Evolutionary conservation across 1,140 invertebrate genomes (phyloP), one percentile per base, ranked within the genome.

Genomic region (Drosophila sp.): DNA sequence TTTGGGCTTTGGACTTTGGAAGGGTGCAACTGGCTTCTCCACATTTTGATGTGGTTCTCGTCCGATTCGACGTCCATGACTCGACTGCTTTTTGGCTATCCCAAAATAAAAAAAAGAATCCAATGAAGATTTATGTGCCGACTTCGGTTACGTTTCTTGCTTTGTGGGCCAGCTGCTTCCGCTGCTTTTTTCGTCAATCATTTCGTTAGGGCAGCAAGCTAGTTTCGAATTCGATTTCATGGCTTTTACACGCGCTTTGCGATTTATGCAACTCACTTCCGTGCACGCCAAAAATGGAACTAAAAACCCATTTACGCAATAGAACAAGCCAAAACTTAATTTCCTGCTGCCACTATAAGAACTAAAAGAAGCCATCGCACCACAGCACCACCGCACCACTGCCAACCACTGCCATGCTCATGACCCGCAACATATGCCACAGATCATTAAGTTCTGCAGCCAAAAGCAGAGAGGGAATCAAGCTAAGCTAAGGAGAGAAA

Each of bases 241-340:
- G 83, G 78, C 83, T 76, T 89, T 87, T 87, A 86, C 81, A 86
- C 82, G 81, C 78, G 83, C 83, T 78, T 86, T 70, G 71, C 65
- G 79, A 82, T 82, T 87, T 87, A 87, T 87, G 83, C 83, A 87
- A 87, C 53, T 87, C 83, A 87, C 83, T 89, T 87, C 83, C 83
- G 80, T 72, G 65, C 34, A 18, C 13, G 53, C 43, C 64, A 69
- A 34, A 64, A 43, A 54, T 29, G 16, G 72, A 89, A 87, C 83
- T 82, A 78, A 78, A 87, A 87, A 89, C 72, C 83, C 83, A 87
- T 87, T 87, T 87, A 87, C 82, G 83, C 83, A 89, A 89, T 78
- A 89, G 72, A 87, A 78, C 82, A 89, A 67, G 62, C 51, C 67
- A 76, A 87, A 87, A 87, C 83, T 80, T 87, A 89, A 87, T 87